Base-by-base conservation (phyloP, 2,888 invertebrate species). In the Coleophora flavipennella region DNA sequence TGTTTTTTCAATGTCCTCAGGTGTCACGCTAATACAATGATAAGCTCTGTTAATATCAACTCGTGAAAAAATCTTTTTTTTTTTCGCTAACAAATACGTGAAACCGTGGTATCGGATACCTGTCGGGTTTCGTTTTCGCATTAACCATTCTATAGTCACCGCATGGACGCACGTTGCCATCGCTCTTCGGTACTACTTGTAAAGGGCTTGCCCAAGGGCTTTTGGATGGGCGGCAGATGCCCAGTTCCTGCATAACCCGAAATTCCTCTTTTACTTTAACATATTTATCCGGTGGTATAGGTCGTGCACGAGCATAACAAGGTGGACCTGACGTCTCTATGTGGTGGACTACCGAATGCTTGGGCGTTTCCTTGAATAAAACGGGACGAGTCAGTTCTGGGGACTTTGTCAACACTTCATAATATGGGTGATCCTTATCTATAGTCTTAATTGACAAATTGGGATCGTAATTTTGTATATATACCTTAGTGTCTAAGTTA, bases 181-280 rank as follows among this genome's bases (percentile, higher is more conserved):
- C 12, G 36, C 39, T 20, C 40, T 25, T 8, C 39, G 44, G 29
- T 38, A 40, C 27, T 41, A 38, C 42, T 43, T 41, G 2, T 38
- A 31, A 9, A 44, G 41, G n/a, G n/a, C n/a, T n/a, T n/a, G n/a
- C n/a, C n/a, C n/a, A n/a, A n/a, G n/a, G n/a, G n/a, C n/a, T n/a
- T 11, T 41, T 44, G 25, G 34, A 36, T 10, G 44, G 47, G 13
- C 42, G 25, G 31, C 44, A 43, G 11, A 47, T 20, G 20, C 20
- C 20, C 20, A 20, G 6, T 6, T 20, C 20, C 6, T 20, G 20
- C 20, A 20, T 20, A 4, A 20, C 12, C 8, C 20, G 2, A 13
- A 39, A 41, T 11, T 41, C 41, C 8, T 33, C 34, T 12, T 38
- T 41, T 10, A 38, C 33, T 31, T 35, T 35, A 3, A 4, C 10